Percentiles rank a stretch among this genome's conserved stretches.
Evolutionary conservation across 1,140 invertebrate species (phyloP).

Genomic region (Drosophila suzukii): DNA sequence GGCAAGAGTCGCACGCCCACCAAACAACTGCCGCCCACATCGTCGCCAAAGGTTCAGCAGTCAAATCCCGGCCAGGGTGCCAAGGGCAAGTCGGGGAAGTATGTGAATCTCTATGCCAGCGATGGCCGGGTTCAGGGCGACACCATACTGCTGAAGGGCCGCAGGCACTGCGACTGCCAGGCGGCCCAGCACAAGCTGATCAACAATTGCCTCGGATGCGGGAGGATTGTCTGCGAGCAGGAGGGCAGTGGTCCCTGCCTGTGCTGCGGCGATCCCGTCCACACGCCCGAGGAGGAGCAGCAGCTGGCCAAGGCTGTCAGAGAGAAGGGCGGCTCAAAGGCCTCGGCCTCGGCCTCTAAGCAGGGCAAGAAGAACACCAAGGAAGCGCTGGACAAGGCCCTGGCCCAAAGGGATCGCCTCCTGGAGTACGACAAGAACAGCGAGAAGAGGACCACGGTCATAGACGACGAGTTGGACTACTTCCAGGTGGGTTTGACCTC

Average conservation of each 20-base stretch:
- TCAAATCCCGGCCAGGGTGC: conserved; percentile 16
- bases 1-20: conserved; percentile 35
- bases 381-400: conserved; percentile 87
- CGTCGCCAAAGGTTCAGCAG: not conserved
- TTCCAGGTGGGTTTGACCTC: conserved; percentile 85
- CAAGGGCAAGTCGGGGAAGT: conserved; percentile 90
- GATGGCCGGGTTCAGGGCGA: conserved; percentile 89
- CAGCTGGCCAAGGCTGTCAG: conserved; percentile 42
- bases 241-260: conserved; percentile 98
- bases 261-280: conserved; percentile 94
- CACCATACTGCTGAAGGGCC: conserved; percentile 89
- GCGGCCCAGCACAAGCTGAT: conserved; percentile 95
- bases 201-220: conserved; percentile 97
- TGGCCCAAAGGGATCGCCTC: conserved; percentile 92
- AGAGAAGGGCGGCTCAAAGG: not conserved
- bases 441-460: conserved; percentile 93
- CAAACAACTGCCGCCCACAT: conserved; percentile 11
- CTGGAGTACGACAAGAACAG: conserved; percentile 95
- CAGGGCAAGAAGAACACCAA: conserved; percentile 63
- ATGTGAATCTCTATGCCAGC: conserved; percentile 90
- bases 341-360: not conserved
- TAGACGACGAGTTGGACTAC: conserved; percentile 98
- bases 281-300: conserved; percentile 88
- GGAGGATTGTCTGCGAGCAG: conserved; percentile 97
- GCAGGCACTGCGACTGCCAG: conserved; percentile 96